Evolutionary conservation across 2,113 vertebrate genomes (phyloP), one percentile per base, ranked within the genome.

Genomic region (Spea bombifrons): DNA sequence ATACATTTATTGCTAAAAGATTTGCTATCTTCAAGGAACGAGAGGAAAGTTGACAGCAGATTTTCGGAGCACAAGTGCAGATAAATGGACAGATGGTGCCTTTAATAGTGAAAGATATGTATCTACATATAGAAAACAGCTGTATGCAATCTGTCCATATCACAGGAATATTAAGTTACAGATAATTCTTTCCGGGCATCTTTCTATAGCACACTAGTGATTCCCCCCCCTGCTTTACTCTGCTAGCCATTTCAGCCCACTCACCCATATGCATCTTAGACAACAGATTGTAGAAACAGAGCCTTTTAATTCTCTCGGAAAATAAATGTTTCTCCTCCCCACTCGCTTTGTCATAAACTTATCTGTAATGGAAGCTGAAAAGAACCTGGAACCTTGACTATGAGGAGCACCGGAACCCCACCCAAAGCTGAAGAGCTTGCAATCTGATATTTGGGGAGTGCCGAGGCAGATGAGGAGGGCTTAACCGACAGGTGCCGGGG

Each of bases 141-240:
- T 80, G 78, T 80, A 80, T 67, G 72, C 53, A 72, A 80, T 80
- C 71, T 68, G 78, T 74, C 78, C 77, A 47, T 68, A 80, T 80
- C 71, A 68, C 78, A 80, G 47, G 71, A 74, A 80, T 80, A 80
- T 80, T 80, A 80, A 73, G 71, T 80, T 74, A 80, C 78, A 68
- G 71, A 74, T 80, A 67, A 74, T 80, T 68, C 43, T 49, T 73
- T 50, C 71, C 16, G 30, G 71, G 16, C 66, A 47, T 67, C 52
- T 68, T 74, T 52, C n/a, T 74, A 80, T 68, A 61, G 65, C 55
- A 52, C 30, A 55, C 64, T 66, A 16, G 64, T 49, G 71, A 80
- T 74, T 78, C 73, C 53, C 53, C 61, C 17, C 48, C 71, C 53
- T 49, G 50, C 47, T 55, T 8, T 8, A 71, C 50, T 68, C 52